Percentiles rank a stretch among this genome's conserved stretches.
Conservation (phyloP, 2,797 vertebrate genomes). For the Mormyrops boulengeri region DNA sequence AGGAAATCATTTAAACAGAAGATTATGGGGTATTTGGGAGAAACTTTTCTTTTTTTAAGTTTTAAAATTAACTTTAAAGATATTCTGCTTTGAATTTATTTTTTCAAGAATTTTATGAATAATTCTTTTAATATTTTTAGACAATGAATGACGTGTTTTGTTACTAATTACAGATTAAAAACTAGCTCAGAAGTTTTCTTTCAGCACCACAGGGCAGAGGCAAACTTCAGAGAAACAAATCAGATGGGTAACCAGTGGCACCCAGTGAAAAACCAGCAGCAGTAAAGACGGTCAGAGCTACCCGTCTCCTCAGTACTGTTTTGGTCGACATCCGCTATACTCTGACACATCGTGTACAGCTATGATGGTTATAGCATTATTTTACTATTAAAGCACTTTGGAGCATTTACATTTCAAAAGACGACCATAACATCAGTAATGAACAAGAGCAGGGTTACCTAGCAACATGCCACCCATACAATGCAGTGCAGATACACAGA, state of each 20-base stretch:
- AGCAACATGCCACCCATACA: slow-evolving; percentile 42
- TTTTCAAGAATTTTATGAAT: background rate
- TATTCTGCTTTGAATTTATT: background rate
- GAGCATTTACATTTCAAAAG: slow-evolving; percentile 53
- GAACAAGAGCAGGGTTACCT: slow-evolving; percentile 47
- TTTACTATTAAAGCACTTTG: background rate
- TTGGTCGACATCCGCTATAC: background rate
- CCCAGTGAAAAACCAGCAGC: background rate
- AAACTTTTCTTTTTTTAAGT: background rate
- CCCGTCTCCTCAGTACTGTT: background rate
- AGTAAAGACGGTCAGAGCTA: background rate
- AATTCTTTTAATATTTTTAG: background rate
- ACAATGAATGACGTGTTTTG: background rate
- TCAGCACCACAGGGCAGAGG: slow-evolving; percentile 10
- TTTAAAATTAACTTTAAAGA: background rate
- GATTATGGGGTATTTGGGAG: background rate
- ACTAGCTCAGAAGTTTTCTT: background rate
- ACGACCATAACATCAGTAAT: slow-evolving; percentile 28
- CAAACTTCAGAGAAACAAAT: background rate
- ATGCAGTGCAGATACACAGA: slow-evolving; percentile 19
- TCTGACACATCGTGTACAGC: background rate
- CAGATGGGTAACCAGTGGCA: background rate
- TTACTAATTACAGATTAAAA: background rate
- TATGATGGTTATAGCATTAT: background rate
- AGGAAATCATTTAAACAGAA: background rate